These are phyloP conservation scores for Agrotis segetum DNA, from an alignment of 2,888 invertebrate genomes.

Conservation along the genomic window DNA sequence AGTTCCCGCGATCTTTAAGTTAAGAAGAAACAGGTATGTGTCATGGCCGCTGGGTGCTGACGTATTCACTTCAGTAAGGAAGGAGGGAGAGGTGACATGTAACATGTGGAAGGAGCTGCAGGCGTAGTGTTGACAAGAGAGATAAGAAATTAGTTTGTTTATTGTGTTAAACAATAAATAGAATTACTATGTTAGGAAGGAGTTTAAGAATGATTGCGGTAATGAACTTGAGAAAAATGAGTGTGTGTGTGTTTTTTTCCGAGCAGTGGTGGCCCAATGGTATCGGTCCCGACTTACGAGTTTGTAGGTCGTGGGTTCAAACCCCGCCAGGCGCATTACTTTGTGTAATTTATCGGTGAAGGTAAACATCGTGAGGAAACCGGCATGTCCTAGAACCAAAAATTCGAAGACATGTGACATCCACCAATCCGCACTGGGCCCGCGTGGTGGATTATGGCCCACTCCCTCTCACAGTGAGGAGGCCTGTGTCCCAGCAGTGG, in stretches of 20 bases:
- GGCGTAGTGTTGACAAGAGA: constrained; percentile 57
- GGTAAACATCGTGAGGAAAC: no score
- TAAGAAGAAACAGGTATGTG: constrained; percentile 59
- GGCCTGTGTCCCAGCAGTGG: no score
- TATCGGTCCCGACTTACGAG: no score
- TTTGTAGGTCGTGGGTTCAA: no score
- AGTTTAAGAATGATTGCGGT: neutral
- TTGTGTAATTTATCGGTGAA: no score
- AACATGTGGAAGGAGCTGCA: constrained; percentile 68
- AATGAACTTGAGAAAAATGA: neutral
- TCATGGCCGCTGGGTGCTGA: constrained; percentile 60
- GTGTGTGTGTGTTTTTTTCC: neutral
- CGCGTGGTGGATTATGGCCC: no score
- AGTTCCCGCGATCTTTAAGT: constrained; percentile 50
- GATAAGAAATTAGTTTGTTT: constrained; percentile 44
- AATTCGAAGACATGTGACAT: no score
- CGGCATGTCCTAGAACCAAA: no score
- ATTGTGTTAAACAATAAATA: constrained; percentile 30
- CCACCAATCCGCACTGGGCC: no score
- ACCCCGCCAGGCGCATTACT: no score
- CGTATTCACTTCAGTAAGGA: constrained; percentile 66
- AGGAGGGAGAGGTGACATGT: constrained; percentile 63
- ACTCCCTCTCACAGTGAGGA: no score
- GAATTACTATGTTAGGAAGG: constrained; percentile 5
- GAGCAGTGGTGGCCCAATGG: no score